A percentile compares a stretch with the other conserved stretches of the same genome.
These are phyloP conservation scores for Piaya cayana DNA, from an alignment of 2,113 vertebrate species.

Conservation along the genomic window DNA sequence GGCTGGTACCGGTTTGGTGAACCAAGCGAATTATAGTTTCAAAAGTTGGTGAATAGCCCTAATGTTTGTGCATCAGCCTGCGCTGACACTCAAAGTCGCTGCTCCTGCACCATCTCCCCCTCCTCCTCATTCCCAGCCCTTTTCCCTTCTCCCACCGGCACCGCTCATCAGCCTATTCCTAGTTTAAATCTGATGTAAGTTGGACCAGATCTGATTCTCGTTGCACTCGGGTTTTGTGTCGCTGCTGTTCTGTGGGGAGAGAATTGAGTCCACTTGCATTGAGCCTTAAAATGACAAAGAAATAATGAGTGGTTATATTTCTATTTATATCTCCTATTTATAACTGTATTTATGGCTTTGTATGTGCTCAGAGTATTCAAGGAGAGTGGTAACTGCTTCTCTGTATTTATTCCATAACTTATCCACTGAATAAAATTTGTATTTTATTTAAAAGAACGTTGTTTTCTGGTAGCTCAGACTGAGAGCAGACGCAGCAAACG, in stretches of 20 bases:
- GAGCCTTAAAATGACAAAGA: not conserved
- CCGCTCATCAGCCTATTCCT: not conserved
- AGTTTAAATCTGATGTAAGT: not conserved
- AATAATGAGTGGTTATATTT: not conserved
- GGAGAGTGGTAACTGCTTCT: not conserved
- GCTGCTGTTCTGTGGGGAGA: not conserved
- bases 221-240: not conserved
- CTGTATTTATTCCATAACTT: constrained; percentile 68
- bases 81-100: not conserved
- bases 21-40: not conserved
- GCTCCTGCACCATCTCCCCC: not conserved
- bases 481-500: not conserved
- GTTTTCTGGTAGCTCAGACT: not conserved
- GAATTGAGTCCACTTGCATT: not conserved
- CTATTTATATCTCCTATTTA: constrained; percentile 69
- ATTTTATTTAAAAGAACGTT: not conserved
- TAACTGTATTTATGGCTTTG: constrained; percentile 43
- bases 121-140: not conserved
- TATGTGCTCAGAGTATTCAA: not conserved
- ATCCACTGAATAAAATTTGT: constrained; percentile 29
- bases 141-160: not conserved
- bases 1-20: not conserved
- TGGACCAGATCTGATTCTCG: not conserved
- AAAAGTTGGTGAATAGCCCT: not conserved
- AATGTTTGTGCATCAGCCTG: not conserved